A percentile compares a stretch with the other conserved stretches of the same genome.
Conservation (phyloP, 2,888 invertebrate species). For the Drosophila pegasa region DNA sequence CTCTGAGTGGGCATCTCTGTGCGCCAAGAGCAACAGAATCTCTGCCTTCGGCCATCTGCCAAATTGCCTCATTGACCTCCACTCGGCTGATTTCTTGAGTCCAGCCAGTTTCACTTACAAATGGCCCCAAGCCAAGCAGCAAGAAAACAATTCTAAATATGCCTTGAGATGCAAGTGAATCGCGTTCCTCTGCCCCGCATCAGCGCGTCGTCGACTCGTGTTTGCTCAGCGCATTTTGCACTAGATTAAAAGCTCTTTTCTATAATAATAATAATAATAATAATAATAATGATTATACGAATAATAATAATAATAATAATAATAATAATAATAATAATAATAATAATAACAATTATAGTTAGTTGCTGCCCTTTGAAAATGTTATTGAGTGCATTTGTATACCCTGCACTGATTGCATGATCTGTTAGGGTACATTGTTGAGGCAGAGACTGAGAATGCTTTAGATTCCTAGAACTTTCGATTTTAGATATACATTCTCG, state of each 20-base stretch:
- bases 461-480: neutral
- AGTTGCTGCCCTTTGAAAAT: neutral
- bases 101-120: conserved; percentile 5
- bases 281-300: conserved; percentile 1
- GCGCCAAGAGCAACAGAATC: conserved; percentile 12
- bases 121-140: neutral
- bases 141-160: neutral
- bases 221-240: neutral
- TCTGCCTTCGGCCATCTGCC: conserved; percentile 11
- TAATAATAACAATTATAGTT: conserved; percentile 4
- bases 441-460: neutral
- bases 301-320: conserved; percentile 6
- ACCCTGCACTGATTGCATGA: neutral
- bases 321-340: conserved; percentile 3
- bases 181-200: neutral
- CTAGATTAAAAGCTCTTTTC: conserved; percentile 5
- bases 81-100: conserved; percentile 12
- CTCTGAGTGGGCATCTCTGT: conserved; percentile 16
- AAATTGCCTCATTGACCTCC: conserved; percentile 25
- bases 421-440: neutral
- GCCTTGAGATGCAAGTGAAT: neutral
- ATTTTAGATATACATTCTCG: neutral
- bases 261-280: neutral
- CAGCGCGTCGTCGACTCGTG: neutral
- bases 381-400: neutral